These are phyloP conservation scores for Eupelmus urozonus DNA, from an alignment of 2,888 invertebrate genomes.

Conservation along the genomic window DNA sequence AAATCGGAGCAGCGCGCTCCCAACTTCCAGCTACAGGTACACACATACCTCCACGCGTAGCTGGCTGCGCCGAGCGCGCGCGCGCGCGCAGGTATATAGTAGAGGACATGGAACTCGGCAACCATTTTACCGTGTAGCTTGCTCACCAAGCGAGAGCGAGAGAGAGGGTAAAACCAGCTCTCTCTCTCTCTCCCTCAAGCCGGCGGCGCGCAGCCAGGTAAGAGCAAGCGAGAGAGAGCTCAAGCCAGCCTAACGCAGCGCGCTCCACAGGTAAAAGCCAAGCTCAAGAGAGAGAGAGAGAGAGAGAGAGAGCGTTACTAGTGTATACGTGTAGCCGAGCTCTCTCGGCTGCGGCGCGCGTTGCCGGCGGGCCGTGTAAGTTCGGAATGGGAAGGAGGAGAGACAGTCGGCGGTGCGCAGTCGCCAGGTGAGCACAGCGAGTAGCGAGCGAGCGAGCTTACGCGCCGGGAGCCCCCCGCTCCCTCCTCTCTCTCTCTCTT, in stretches of 20 bases:
- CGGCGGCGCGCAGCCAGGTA: background rate
- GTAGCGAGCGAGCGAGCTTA: constrained; percentile 34
- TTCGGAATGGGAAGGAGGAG: constrained; percentile 48
- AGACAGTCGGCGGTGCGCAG: constrained; percentile 69
- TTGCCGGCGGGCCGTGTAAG: constrained; percentile 51
- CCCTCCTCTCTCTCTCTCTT: constrained; percentile 13
- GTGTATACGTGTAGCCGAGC: constrained; percentile 29
- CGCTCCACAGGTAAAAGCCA: constrained; percentile 25
- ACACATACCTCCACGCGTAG: background rate
- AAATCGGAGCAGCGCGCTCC: background rate
- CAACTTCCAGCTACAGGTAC: background rate
- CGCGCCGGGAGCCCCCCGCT: constrained; percentile 25
- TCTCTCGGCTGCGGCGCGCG: constrained; percentile 21
- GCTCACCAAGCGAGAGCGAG: constrained; percentile 11
- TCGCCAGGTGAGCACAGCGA: constrained; percentile 74
- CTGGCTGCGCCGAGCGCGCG: background rate
- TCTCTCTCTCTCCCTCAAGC: too few relatives aligned
- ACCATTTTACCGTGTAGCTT: constrained; percentile 55
- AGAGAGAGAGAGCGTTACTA: constrained; percentile 49
- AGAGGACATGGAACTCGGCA: constrained; percentile 58
- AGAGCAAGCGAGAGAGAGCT: constrained; percentile 47
- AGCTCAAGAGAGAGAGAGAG: constrained; percentile 54
- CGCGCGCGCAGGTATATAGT: too few relatives aligned
- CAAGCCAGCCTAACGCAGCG: constrained; percentile 9
- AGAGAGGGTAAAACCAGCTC: constrained; percentile 11